Evolutionary conservation across 2,888 invertebrate genomes (phyloP).

Genomic region (Allygus modestus): DNA sequence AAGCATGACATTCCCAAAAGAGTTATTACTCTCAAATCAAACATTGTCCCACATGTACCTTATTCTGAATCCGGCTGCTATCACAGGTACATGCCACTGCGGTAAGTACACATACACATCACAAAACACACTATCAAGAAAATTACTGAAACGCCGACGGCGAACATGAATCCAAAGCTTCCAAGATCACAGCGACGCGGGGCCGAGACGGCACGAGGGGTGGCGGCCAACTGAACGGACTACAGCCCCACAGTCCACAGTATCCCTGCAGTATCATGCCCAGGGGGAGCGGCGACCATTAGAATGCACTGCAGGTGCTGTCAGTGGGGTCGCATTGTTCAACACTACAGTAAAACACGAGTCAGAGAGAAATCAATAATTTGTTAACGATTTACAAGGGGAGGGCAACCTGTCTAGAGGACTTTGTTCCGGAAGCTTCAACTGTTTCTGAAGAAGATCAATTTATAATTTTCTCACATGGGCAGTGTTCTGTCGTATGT

Average conservation of each 20-base stretch:
- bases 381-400: neutral
- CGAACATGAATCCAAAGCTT: neutral
- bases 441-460: no score
- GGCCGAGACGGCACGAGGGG: neutral
- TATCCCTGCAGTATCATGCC: neutral
- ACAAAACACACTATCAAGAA: neutral
- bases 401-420: neutral
- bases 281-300: neutral
- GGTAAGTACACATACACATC: neutral
- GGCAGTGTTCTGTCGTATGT: no score
- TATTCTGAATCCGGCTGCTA: no score
- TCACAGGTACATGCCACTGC: neutral
- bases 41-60: no score
- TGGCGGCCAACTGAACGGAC: neutral
- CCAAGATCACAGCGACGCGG: no score
- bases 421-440: no score
- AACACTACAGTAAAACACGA: neutral
- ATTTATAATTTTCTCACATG: no score
- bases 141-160: neutral
- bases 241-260: neutral
- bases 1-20: no score
- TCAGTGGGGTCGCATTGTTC: neutral
- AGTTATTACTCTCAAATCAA: no score
- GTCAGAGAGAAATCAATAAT: neutral
- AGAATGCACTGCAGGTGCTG: neutral